Evolutionary conservation across 2,797 vertebrate genomes (phyloP).

Genomic region (Gorsachius magnificus): DNA sequence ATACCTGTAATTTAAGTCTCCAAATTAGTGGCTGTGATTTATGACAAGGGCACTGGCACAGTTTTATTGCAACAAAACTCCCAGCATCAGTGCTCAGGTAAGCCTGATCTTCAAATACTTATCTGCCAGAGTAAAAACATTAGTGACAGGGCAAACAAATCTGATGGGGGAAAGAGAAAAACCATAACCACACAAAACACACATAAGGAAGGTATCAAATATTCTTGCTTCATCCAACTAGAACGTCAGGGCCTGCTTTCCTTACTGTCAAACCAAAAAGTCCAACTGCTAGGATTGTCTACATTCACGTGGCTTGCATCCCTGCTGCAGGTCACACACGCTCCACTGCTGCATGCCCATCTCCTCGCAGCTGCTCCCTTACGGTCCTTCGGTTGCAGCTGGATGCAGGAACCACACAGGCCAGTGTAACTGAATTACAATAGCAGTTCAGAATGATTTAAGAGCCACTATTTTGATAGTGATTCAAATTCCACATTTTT

Average conservation of each 20-base stretch:
- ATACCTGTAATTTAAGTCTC: background rate
- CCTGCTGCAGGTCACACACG: background rate
- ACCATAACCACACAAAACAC: background rate
- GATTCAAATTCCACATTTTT: background rate
- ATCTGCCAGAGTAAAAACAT: background rate
- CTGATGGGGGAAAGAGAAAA: background rate
- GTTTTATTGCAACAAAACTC: background rate
- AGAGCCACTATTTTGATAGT: background rate
- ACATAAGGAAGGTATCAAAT: background rate
- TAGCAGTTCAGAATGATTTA: background rate
- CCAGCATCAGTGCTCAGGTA: background rate
- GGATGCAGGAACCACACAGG: background rate
- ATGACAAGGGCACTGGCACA: background rate
- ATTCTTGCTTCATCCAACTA: background rate
- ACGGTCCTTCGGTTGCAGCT: accelerated
- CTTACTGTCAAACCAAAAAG: background rate
- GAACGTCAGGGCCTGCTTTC: background rate
- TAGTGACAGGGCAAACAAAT: background rate
- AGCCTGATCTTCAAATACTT: background rate
- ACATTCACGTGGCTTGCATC: background rate
- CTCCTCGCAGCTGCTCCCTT: background rate
- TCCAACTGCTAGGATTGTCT: background rate
- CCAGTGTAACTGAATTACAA: background rate
- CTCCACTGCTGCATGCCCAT: background rate
- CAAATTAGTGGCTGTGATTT: background rate